Evolutionary conservation across 2,888 invertebrate genomes (phyloP).

Genomic region (Conistra vaccinii): DNA sequence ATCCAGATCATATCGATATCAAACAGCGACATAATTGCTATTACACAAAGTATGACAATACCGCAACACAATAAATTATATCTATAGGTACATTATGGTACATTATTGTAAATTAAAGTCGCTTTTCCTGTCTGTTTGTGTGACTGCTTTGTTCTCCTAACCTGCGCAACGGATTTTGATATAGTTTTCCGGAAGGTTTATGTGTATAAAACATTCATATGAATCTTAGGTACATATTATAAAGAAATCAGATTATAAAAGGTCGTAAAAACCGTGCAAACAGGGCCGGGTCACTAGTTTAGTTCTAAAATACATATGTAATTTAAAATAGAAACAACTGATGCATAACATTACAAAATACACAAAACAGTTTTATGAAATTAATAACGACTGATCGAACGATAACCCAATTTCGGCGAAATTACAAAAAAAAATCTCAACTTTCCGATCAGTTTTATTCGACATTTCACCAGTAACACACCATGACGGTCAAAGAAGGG

Average conservation of each 20-base stretch:
- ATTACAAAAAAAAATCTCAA: conserved; percentile 26
- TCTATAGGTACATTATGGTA: background rate
- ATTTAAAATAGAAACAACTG: conserved; percentile 24
- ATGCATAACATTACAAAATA: conserved; percentile 55
- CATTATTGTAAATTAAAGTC: background rate
- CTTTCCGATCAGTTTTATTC: conserved; percentile 58
- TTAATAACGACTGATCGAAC: conserved; percentile 63
- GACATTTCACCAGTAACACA: conserved; percentile 19
- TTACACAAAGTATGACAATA: conserved; percentile 29
- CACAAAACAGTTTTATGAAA: conserved; percentile 54
- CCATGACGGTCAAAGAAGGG: conserved; percentile 82
- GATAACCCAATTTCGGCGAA: conserved; percentile 69
- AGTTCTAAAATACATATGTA: background rate
- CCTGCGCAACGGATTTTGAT: background rate
- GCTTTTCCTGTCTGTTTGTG: background rate
- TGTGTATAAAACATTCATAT: background rate
- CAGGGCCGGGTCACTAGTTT: background rate
- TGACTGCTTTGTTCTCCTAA: no score
- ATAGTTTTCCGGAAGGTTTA: background rate
- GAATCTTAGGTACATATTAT: no score
- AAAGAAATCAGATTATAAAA: background rate
- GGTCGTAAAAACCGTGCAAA: no score
- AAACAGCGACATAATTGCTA: conserved; percentile 14
- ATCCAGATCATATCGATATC: conserved; percentile 35
- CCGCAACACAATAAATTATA: background rate